phyloP scores from a whole-genome alignment of 2,888 invertebrate species.

The Meganola albula region DNA sequence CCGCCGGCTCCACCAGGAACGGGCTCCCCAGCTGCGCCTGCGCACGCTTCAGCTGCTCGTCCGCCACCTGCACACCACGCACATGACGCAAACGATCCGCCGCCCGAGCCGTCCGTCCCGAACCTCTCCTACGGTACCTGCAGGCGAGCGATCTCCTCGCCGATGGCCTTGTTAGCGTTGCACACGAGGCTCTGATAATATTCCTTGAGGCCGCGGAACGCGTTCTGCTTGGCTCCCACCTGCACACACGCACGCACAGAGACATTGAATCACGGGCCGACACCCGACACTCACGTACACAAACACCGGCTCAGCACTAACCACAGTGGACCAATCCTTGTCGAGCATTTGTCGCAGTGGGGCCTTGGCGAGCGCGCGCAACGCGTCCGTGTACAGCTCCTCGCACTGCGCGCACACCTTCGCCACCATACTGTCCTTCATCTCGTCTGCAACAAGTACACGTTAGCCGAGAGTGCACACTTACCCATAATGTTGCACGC shows the following conservation, averaged over 20 bases:
- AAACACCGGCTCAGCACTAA: constrained; percentile 54
- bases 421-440: constrained; percentile 96
- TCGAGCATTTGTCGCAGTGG: constrained; percentile 91
- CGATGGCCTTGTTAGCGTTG: constrained; percentile 86
- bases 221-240: constrained; percentile 91
- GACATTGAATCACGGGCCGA: no score
- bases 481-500: background rate
- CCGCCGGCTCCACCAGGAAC: constrained; percentile 25
- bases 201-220: constrained; percentile 92
- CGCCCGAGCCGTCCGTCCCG: background rate
- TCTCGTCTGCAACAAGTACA: constrained; percentile 81
- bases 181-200: constrained; percentile 92
- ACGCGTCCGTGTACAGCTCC: constrained; percentile 94
- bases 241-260: constrained; percentile 35
- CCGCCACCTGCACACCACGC: constrained; percentile 82
- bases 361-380: constrained; percentile 92
- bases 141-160: constrained; percentile 93
- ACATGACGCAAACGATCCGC: background rate
- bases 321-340: constrained; percentile 88
- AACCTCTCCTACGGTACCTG: constrained; percentile 76
- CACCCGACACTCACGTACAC: background rate
- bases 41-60: constrained; percentile 85
- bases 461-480: background rate
- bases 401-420: constrained; percentile 95
- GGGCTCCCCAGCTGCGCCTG: constrained; percentile 45